Percentiles rank a stretch among this genome's conserved stretches.
phyloP scores from a whole-genome alignment of 2,113 vertebrate species.

The Zosterops pallidus region DNA sequence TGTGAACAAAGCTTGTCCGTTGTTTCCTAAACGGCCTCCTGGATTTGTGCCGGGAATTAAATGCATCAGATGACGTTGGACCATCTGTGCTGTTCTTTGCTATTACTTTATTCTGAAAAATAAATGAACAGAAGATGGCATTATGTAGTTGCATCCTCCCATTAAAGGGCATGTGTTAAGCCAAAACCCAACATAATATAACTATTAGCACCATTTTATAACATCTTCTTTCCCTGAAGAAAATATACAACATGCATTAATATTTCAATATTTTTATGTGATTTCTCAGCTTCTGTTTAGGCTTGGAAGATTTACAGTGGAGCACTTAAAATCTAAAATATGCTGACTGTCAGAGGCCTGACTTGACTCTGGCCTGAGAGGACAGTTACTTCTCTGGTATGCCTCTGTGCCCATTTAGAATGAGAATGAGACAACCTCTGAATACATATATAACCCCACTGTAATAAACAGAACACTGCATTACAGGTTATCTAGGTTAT shows the following conservation, averaged over 20 bases:
- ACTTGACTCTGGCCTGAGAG: not conserved
- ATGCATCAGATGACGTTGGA: not conserved
- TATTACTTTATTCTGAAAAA: slow-evolving; percentile 18
- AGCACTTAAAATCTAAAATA: not conserved
- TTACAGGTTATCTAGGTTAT: not conserved
- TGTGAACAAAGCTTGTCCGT: not conserved
- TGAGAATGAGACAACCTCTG: not conserved
- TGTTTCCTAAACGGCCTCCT: slow-evolving; percentile 15
- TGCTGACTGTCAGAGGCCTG: not conserved
- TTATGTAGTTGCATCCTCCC: not conserved
- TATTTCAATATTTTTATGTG: not conserved
- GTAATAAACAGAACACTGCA: not conserved
- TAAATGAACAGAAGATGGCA: not conserved
- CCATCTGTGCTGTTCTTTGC: not conserved
- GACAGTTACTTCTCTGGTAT: not conserved
- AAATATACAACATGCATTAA: not conserved
- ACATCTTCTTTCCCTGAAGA: not conserved
- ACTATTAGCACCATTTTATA: not conserved
- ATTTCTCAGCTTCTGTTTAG: not conserved
- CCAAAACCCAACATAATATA: not conserved
- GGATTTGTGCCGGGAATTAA: slow-evolving; percentile 34
- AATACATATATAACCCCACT: not conserved
- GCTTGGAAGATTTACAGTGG: not conserved
- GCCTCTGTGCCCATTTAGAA: not conserved
- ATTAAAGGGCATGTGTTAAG: not conserved